Evolutionary conservation across 2,797 vertebrate species (phyloP).

Genomic region (Harpagifer antarcticus): DNA sequence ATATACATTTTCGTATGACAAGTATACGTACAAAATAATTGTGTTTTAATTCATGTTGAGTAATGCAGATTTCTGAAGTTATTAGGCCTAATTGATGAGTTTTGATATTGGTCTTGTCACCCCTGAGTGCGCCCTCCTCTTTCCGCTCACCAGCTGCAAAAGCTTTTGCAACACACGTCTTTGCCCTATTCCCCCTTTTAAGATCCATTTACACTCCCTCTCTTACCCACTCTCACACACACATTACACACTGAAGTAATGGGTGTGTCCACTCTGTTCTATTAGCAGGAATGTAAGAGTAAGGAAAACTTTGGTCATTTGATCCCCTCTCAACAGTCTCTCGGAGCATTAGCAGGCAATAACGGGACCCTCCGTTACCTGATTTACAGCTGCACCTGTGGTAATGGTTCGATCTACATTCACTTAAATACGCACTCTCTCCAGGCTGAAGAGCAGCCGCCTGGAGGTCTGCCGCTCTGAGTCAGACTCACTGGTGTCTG

Average conservation of each 20-base stretch:
- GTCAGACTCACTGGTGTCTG: constrained; percentile 11
- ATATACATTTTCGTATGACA: neutral
- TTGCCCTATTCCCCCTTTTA: neutral
- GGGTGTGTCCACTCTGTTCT: neutral
- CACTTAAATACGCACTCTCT: neutral
- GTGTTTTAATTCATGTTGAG: neutral
- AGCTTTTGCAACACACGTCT: neutral
- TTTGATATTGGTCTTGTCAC: neutral
- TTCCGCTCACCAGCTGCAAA: neutral
- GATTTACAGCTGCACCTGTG: constrained; percentile 10
- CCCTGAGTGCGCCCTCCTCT: neutral
- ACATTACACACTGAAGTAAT: neutral
- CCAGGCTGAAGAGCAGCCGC: constrained; percentile 27
- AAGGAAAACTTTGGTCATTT: neutral
- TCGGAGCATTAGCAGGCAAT: neutral
- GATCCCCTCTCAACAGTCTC: neutral
- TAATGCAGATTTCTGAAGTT: neutral
- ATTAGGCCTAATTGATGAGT: neutral
- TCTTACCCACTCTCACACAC: neutral
- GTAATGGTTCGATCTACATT: neutral
- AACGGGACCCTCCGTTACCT: neutral
- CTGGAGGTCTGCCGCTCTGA: constrained; percentile 13
- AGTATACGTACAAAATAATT: neutral
- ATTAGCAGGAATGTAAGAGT: neutral
- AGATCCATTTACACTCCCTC: neutral